A percentile compares a stretch with the other conserved stretches of the same genome.
These are phyloP conservation scores for Seriola aureovittata DNA, from an alignment of 2,113 vertebrate species.

Conservation along the genomic window DNA sequence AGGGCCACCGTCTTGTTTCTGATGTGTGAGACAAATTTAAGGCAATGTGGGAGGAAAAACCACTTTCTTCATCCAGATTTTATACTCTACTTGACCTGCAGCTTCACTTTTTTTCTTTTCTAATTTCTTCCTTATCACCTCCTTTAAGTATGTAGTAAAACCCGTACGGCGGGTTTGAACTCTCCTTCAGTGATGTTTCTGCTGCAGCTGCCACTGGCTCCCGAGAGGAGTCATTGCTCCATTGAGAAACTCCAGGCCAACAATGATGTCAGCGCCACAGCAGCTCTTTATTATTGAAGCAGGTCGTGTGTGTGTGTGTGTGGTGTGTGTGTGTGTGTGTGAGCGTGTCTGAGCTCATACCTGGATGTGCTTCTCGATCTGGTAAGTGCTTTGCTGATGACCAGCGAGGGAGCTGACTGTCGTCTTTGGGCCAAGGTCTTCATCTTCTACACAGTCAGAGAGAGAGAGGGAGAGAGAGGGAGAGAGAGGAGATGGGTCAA, in stretches of 20 bases:
- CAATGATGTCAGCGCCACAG: conserved; percentile 5
- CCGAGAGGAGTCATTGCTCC: neutral
- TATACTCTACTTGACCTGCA: conserved; percentile 1
- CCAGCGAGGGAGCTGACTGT: conserved; percentile 93
- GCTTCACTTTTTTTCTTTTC: neutral
- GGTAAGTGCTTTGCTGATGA: conserved; percentile 94
- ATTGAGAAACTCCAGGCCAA: conserved; percentile 1
- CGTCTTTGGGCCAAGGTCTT: conserved; percentile 94
- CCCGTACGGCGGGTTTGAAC: neutral
- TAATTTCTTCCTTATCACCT: no score
- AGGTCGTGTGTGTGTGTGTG: neutral
- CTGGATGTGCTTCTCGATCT: conserved; percentile 89
- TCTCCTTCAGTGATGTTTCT: neutral
- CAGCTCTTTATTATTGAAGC: neutral
- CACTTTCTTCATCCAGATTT: neutral
- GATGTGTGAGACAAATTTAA: neutral
- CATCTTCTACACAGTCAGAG: conserved; percentile 87
- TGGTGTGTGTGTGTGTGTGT: conserved; percentile 5
- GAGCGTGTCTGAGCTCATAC: conserved; percentile 77
- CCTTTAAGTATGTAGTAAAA: neutral
- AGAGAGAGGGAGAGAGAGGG: conserved; percentile 1
- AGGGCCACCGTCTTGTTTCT: neutral
- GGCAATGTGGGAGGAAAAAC: neutral
- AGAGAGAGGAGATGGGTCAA: conserved; percentile 7
- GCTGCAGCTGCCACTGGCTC: neutral